Conservation (phyloP, 2,888 invertebrate genomes). For the Junonia oenone region DNA sequence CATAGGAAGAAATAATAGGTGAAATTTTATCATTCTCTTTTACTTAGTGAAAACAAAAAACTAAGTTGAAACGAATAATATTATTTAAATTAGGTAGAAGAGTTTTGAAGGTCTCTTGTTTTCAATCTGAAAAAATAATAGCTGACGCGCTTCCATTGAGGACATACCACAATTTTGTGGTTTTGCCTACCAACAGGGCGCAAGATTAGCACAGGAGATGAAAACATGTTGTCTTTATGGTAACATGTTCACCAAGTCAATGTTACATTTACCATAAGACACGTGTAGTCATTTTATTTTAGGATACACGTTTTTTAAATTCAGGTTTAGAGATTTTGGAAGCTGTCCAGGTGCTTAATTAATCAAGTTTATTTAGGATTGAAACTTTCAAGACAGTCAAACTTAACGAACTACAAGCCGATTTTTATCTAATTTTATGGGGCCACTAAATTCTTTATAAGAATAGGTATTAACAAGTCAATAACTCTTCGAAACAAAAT, state of each 20-base stretch:
- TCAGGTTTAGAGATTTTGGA: no score
- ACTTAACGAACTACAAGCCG: neutral
- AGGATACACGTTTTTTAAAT: no score
- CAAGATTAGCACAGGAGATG: constrained; percentile 17
- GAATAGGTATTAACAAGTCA: neutral
- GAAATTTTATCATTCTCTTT: no score
- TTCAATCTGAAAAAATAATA: neutral
- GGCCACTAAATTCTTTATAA: neutral
- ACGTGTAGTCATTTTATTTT: no score
- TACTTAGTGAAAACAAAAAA: no score
- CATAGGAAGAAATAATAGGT: no score
- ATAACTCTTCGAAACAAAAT: neutral
- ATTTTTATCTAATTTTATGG: neutral
- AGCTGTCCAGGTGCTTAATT: neutral
- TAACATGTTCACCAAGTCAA: constrained; percentile 7
- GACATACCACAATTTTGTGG: constrained; percentile 7
- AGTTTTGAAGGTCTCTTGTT: no score
- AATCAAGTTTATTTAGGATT: neutral
- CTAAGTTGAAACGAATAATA: no score
- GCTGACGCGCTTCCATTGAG: constrained; percentile 18
- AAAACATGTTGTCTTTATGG: constrained; percentile 1
- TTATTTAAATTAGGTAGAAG: no score
- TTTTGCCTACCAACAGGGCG: constrained; percentile 21
- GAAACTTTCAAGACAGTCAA: no score
- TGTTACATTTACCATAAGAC: constrained; percentile 3